Base-by-base conservation (phyloP, 2,888 invertebrate genomes). In the Pammene aurita region DNA sequence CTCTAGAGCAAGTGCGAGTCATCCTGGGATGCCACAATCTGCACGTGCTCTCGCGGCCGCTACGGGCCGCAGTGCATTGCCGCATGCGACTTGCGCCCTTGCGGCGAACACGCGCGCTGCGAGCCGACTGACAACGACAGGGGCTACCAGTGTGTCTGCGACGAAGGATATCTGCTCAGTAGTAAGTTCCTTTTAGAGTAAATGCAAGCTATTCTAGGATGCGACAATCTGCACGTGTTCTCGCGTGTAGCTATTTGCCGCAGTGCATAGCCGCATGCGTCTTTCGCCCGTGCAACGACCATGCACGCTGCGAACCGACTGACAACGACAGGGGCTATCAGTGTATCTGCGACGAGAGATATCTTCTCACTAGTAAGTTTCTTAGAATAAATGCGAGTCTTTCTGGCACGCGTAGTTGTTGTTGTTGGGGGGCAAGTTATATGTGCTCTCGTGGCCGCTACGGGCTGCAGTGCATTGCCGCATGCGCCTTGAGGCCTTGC, bases 401-500 rank as follows among this genome's bases (percentile, higher is more conserved):
- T 26, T 26, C 1, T 26, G 26, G 26, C n/a, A n/a, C n/a, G n/a
- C n/a, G n/a, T n/a, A n/a, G n/a, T n/a, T n/a, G n/a, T n/a, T n/a
- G n/a, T n/a, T n/a, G 26, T 2, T 26, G 26, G 26, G 26, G 4
- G 1, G 26, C 26, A 26, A 26, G 2, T 4, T 26, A 26, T 4
- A 26, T 26, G 4, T 26, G 26, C 4, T 26, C 26, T 7, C 77
- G 86, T 0, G 97, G 97, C 0, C 95, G 95, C 72, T 95, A 97
- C 0, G 97, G 97, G 0, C 93, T 94, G 5, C 93, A 94, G 38
- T 99, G 99, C 86, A 90, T 94, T 4, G 95, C 96, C 9, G 96
- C 98, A 14, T 99, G 99, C 84, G 95, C 96, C 0, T 92, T 96
- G 14, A 95, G 94, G 71, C 98, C 98, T 0, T 99, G 99, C 85